Evolutionary conservation across 2,113 vertebrate species (phyloP).

Genomic region (Hystrix cristata): DNA sequence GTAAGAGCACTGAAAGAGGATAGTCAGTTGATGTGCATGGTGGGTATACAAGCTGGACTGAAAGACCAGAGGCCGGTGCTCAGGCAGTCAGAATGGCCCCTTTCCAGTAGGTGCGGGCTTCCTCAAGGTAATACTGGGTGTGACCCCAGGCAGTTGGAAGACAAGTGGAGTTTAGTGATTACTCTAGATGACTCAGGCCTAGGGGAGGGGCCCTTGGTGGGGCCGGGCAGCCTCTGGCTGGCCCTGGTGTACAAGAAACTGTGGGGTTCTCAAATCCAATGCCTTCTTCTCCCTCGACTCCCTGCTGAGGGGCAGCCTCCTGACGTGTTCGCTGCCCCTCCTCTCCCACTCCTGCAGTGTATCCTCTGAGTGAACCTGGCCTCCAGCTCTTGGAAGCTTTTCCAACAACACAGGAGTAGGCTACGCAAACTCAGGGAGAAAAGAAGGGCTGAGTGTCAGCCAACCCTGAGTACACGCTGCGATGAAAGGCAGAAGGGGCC

Average conservation of each 20-base stretch:
- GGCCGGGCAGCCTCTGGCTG: neutral
- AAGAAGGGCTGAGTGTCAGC: neutral
- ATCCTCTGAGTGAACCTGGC: slow-evolving; percentile 75
- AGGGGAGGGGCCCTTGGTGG: neutral
- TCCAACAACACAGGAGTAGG: slow-evolving; percentile 63
- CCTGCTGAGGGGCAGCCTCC: neutral
- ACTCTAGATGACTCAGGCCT: neutral
- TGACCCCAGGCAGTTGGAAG: neutral
- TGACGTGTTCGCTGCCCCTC: neutral
- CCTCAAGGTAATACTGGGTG: neutral
- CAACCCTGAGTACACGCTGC: neutral
- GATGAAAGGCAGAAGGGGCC: slow-evolving; percentile 21
- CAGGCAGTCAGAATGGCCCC: fast-evolving
- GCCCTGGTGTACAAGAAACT: neutral
- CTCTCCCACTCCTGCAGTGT: neutral
- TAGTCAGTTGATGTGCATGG: neutral
- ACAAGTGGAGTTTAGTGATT: neutral
- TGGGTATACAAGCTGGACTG: neutral
- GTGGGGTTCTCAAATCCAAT: neutral
- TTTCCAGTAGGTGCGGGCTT: neutral
- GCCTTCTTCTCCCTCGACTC: neutral
- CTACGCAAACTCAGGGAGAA: slow-evolving; percentile 33
- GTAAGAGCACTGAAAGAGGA: neutral
- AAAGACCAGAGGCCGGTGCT: neutral
- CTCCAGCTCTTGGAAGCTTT: slow-evolving; percentile 63